phyloP scores from a whole-genome alignment of 2,797 vertebrate genomes.

The Pseudochirops cupreus region DNA sequence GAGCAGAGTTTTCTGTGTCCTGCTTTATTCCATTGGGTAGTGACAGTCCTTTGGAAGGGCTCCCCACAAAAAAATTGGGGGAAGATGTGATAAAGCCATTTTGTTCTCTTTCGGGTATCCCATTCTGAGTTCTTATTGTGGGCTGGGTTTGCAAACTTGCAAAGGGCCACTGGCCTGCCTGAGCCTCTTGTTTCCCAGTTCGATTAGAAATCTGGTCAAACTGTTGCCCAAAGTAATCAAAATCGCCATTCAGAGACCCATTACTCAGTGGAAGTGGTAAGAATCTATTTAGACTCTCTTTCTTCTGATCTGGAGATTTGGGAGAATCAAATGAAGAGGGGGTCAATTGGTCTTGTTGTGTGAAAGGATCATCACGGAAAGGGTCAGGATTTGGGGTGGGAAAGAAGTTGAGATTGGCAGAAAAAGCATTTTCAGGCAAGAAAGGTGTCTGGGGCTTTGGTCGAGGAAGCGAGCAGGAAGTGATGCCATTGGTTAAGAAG shows the following conservation, averaged over 20 bases:
- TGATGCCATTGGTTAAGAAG: conserved; percentile 88
- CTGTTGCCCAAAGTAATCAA: conserved; percentile 88
- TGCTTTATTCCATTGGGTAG: conserved; percentile 87
- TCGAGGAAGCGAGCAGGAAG: conserved; percentile 87
- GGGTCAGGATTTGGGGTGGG: conserved; percentile 94
- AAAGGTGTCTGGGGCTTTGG: conserved; percentile 85
- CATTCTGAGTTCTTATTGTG: conserved; percentile 83
- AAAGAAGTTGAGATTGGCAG: conserved; percentile 93
- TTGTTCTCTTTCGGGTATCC: conserved; percentile 88
- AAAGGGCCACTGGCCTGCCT: conserved; percentile 91
- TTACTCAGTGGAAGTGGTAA: conserved; percentile 81
- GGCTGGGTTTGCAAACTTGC: conserved; percentile 85
- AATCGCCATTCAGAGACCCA: conserved; percentile 86
- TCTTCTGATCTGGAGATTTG: conserved; percentile 84
- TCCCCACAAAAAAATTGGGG: conserved; percentile 90
- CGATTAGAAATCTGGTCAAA: conserved; percentile 92
- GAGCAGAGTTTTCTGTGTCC: conserved; percentile 84
- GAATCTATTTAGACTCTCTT: conserved; percentile 80
- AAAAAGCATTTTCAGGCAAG: conserved; percentile 89
- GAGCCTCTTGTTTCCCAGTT: conserved; percentile 89
- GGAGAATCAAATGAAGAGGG: conserved; percentile 84
- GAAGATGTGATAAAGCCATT: conserved; percentile 84
- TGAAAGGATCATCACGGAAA: conserved; percentile 95
- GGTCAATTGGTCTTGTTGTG: conserved; percentile 84
- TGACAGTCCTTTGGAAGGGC: conserved; percentile 83